Evolutionary conservation across 64 coral and sea anemone genomes (phyloP).

Genomic region (Actinia equina): DNA sequence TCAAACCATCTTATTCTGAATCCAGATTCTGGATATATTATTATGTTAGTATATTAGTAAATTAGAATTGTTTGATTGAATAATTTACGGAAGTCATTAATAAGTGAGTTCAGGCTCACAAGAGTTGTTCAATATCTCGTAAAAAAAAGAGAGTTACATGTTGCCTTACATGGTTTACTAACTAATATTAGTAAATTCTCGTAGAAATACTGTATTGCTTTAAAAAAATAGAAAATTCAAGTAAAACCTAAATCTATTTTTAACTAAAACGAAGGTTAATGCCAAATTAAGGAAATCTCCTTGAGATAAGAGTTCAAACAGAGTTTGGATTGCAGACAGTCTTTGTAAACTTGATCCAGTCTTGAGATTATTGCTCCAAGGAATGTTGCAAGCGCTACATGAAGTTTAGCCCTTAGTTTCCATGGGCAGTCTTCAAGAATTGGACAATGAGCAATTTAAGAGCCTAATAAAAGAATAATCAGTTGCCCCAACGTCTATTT

Average conservation of each 20-base stretch:
- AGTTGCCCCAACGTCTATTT: no score
- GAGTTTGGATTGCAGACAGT: neutral
- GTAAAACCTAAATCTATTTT: neutral
- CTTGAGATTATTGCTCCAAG: no score
- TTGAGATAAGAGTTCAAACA: neutral
- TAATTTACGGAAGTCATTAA: no score
- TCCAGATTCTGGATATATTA: neutral
- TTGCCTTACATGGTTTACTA: neutral
- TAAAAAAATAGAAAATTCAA: neutral
- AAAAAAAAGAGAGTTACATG: neutral
- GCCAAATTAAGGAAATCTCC: neutral
- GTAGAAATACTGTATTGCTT: neutral
- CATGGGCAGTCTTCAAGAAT: neutral
- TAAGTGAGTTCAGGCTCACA: no score
- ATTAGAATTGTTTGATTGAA: neutral
- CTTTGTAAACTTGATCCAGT: no score
- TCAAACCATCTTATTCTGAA: neutral
- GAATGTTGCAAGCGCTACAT: no score
- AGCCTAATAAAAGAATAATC: no score
- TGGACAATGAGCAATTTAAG: no score
- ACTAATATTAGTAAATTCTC: neutral
- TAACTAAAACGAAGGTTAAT: neutral
- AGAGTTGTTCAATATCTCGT: neutral
- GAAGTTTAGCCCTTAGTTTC: no score
- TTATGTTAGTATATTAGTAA: neutral